Base-by-base conservation (phyloP, 2,113 vertebrate species). In the Argyrosomus japonicus region DNA sequence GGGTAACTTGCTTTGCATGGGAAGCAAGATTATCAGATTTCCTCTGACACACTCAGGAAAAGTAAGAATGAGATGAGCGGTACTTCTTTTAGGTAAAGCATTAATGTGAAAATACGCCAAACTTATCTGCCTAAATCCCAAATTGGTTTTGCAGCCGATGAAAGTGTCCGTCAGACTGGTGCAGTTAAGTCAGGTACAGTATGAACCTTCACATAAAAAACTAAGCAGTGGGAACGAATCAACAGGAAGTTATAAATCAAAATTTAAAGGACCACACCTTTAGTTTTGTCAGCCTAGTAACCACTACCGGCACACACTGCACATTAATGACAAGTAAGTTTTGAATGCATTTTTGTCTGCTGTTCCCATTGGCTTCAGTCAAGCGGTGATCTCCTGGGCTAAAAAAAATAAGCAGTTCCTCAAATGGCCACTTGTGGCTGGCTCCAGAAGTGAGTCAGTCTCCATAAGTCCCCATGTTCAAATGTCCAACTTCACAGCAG, bases 31-130 rank as follows among this genome's bases (percentile, higher is more conserved):
- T 3, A 51, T 53, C 64, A 65, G 27, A 64, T 58, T 76, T 78
- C 14, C 65, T 72, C 6, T 11, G 5, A 84, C 19, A 40, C 40
- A 14, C 19, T 45, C 19, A 15, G 13, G 61, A 60, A 64, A 68
- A 75, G 61, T 68, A 40, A 77, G 51, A 48, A 18, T 12, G 50
- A 71, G 40, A 40, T 25, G 32, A 73, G 48, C 0, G 10, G 14
- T 48, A 15, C 2, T 47, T 13, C 13, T 32, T 14, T 13, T 67
- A 32, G 48, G 60, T 10, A 45, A 19, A 56, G 50, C 1, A 9
- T n/a, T 51, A 53, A 36, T 53, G n/a, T 76, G 54, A 85, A 63
- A 80, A 83, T 14, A 67, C 43, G 13, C 11, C 29, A 14, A 13
- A 36, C 4, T 0, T 11, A 8, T 54, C 23, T 47, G 27, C 27